Evolutionary conservation across 37 sponge, comb jelly and placozoan genomes (phyloP).

Genomic region (Aphrocallistes beatrix): DNA sequence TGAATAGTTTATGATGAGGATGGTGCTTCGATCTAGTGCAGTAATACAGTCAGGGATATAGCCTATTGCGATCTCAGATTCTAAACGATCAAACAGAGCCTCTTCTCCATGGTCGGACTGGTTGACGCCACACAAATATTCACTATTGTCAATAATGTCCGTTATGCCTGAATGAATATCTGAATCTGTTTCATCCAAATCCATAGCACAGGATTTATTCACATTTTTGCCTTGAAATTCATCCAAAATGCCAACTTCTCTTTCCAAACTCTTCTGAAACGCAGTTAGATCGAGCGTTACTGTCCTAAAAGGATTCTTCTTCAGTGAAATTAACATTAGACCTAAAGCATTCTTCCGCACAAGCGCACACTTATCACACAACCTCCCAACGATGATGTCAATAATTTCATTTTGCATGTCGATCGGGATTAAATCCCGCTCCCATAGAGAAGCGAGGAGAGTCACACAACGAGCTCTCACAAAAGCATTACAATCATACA

Average conservation of each 20-base stretch:
- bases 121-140: not conserved
- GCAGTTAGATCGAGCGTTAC: not conserved
- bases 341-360: not conserved
- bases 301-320: not conserved
- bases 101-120: not conserved
- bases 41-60: not conserved
- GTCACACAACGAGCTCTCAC: not conserved
- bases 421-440: not conserved
- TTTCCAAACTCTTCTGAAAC: not conserved
- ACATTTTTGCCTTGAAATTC: not conserved
- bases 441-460: not conserved
- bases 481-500: not conserved
- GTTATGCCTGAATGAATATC: not conserved
- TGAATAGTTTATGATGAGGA: not conserved
- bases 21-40: not conserved
- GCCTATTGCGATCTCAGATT: not conserved
- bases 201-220: not conserved
- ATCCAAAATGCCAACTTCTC: not conserved
- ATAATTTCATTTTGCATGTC: not conserved
- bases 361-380: not conserved
- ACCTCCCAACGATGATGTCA: not conserved
- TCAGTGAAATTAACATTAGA: not conserved
- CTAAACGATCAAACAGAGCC: not conserved
- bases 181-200: not conserved
- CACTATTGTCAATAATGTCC: not conserved